Base-by-base conservation (phyloP, 2,888 invertebrate species). In the Lapara coniferarum region DNA sequence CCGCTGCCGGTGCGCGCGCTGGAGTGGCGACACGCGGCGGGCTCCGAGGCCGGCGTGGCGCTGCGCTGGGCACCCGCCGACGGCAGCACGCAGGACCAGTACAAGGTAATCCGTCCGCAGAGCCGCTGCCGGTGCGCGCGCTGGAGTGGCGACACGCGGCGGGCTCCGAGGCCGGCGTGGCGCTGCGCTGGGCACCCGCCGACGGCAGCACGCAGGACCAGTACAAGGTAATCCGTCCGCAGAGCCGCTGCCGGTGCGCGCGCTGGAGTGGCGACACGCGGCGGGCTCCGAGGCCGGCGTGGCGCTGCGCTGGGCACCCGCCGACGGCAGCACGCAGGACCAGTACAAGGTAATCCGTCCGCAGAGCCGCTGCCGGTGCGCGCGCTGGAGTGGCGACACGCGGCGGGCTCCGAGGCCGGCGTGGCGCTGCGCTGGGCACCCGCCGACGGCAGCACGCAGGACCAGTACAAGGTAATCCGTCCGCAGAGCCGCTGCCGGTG, bases 31-130 rank as follows among this genome's bases (percentile, higher is more conserved):
- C 96, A 72, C 95, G 95, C 55, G 95, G 95, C 94, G 16, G 96
- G 96, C 70, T 86, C 77, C 73, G 95, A 94, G 16, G 96, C 96
- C 69, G 87, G 78, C 73, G 96, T 98, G 74, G 95, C 95, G 70
- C 95, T 98, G 70, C 95, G 95, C 66, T 98, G 98, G 98, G 91
- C 90, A 67, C 96, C 97, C 5, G 96, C 97, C 81, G 95, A 95
- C 19, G 94, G 95, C 73, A 97, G 97, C 85, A 95, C 95, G 71
- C 98, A 98, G 91, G 98, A 98, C 84, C 96, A 96, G 79, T 98
- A 96, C 86, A 82, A 84, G 83, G 88, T 85, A n/a, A n/a, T n/a
- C n/a, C n/a, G n/a, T n/a, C 13, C 14, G 56, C 85, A 90, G 96
- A 96, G 85, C 98, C 98, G 51, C 90, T 98, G 81, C 96, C 97